phyloP scores from a whole-genome alignment of 2,797 vertebrate species.

The Bradypodion ventrale region DNA sequence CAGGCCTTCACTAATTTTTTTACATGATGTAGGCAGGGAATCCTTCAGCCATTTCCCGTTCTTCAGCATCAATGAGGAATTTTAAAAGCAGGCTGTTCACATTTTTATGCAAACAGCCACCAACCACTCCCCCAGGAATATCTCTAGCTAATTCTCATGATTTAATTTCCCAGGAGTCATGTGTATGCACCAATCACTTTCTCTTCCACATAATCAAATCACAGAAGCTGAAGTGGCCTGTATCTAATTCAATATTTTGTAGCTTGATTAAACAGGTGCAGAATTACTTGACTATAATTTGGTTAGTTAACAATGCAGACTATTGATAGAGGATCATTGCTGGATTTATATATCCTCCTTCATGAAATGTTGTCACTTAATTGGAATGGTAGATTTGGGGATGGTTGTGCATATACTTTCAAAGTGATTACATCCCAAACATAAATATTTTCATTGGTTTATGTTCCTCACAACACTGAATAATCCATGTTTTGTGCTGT shows the following conservation, averaged over 20 bases:
- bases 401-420: background rate
- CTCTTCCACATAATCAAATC: conserved; percentile 74
- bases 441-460: background rate
- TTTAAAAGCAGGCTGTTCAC: conserved; percentile 56
- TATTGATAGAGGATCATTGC: conserved; percentile 45
- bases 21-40: conserved; percentile 41
- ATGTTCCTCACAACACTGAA: background rate
- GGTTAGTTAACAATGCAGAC: conserved; percentile 63
- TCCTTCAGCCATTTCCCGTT: conserved; percentile 54
- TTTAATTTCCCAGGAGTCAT: conserved; percentile 78
- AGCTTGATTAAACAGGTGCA: conserved; percentile 79
- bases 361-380: background rate
- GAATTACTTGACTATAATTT: conserved; percentile 76
- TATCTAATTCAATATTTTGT: conserved; percentile 72
- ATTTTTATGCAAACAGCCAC: conserved; percentile 73
- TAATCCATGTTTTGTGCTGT: background rate
- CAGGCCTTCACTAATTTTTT: conserved; percentile 38
- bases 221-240: conserved; percentile 72
- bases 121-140: conserved; percentile 69
- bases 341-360: conserved; percentile 1
- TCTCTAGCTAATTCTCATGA: conserved; percentile 73
- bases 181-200: conserved; percentile 73
- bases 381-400: background rate
- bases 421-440: background rate
- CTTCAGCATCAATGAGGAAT: conserved; percentile 15